Evolutionary conservation across 1,140 invertebrate species (phyloP).

Genomic region (Papilio machaon): DNA sequence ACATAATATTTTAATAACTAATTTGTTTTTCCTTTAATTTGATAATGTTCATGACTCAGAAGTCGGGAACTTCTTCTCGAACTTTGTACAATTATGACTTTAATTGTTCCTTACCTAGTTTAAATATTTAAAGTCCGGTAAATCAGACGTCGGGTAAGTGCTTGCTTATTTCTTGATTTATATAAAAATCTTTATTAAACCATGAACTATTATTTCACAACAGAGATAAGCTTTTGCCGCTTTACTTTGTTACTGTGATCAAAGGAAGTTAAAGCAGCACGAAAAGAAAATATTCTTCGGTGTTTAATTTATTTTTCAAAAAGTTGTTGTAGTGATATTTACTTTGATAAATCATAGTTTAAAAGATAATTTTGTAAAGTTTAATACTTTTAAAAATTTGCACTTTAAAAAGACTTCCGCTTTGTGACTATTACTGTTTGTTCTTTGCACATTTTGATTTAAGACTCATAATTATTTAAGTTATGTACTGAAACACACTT

Average conservation of each 20-base stretch:
- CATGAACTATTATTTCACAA: not conserved
- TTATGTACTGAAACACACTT: too few relatives aligned
- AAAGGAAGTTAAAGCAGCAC: not conserved
- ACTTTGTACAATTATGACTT: not conserved
- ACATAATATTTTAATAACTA: not conserved
- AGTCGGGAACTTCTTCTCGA: not conserved
- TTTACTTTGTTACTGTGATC: slow-evolving; percentile 6
- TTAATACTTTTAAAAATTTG: too few relatives aligned
- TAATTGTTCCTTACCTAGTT: slow-evolving; percentile 9
- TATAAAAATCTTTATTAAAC: not conserved
- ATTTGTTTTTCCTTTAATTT: not conserved
- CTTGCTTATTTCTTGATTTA: not conserved
- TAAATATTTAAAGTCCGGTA: not conserved
- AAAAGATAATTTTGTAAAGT: not conserved
- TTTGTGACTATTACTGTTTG: too few relatives aligned
- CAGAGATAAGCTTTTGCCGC: not conserved
- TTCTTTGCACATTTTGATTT: too few relatives aligned
- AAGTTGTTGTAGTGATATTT: not conserved
- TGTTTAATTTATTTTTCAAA: not conserved
- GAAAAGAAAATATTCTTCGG: not conserved
- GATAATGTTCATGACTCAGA: not conserved
- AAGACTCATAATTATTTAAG: too few relatives aligned
- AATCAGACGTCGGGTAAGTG: not conserved
- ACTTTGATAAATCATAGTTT: not conserved
- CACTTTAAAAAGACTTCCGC: too few relatives aligned